These are phyloP conservation scores for Oreortyx pictus DNA, from an alignment of 2,797 vertebrate species.

Conservation along the genomic window DNA sequence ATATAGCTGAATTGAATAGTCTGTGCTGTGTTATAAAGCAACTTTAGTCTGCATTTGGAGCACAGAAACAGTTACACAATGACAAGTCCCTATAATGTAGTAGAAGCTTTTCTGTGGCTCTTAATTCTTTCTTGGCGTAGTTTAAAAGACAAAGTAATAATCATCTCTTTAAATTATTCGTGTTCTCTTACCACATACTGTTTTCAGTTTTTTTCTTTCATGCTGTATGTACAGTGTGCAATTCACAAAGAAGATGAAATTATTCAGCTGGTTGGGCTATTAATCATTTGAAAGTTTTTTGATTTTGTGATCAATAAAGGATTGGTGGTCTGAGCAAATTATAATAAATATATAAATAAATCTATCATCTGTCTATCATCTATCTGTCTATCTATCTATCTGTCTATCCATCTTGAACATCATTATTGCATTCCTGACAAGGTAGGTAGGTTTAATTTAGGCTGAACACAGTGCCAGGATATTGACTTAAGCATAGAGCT, in stretches of 20 bases:
- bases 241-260: not conserved
- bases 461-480: not conserved
- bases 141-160: not conserved
- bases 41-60: conserved; percentile 31
- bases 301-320: not conserved
- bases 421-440: not conserved
- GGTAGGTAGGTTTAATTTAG: not conserved
- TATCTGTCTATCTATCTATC: no score
- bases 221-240: not conserved
- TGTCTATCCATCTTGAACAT: no score
- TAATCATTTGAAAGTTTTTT: not conserved
- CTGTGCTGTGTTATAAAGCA: not conserved
- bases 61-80: conserved; percentile 11
- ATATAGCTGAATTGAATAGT: conserved; percentile 54
- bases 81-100: not conserved
- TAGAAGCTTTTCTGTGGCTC: conserved; percentile 24
- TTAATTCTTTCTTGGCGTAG: conserved; percentile 24
- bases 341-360: not conserved
- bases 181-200: not conserved
- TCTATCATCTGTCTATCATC: no score
- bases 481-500: not conserved
- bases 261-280: not conserved
- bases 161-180: not conserved
- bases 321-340: not conserved
- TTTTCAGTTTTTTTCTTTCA: not conserved